Evolutionary conservation across 2,113 vertebrate genomes (phyloP).

Genomic region (Acanthochromis polyacanthus): DNA sequence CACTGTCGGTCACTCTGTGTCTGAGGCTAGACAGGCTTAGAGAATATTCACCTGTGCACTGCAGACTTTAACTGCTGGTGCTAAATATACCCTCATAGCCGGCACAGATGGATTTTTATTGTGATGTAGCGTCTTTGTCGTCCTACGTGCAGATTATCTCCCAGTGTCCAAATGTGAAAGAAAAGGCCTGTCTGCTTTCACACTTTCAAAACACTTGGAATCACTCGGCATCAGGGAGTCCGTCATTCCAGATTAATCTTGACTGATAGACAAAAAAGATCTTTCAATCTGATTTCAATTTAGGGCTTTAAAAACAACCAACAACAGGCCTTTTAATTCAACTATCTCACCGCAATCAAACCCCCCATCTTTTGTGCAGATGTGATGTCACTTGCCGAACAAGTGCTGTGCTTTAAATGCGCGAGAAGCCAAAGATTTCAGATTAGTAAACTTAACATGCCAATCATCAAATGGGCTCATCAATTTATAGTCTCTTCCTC

Average conservation of each 20-base stretch:
- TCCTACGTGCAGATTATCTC: conserved; percentile 1
- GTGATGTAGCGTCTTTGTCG: conserved; percentile 16
- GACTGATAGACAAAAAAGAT: conserved; percentile 11
- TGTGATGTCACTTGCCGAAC: conserved; percentile 45
- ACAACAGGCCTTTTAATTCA: conserved; percentile 52
- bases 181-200: background rate
- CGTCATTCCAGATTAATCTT: conserved; percentile 18
- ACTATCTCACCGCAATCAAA: conserved; percentile 31
- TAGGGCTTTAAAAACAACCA: conserved; percentile 58
- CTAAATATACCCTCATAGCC: conserved; percentile 60
- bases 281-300: conserved; percentile 57
- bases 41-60: conserved; percentile 64
- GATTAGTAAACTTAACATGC: conserved; percentile 53
- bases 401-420: conserved; percentile 36
- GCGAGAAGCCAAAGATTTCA: conserved; percentile 52
- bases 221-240: conserved; percentile 3
- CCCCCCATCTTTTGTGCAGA: conserved; percentile 72
- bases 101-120: conserved; percentile 26
- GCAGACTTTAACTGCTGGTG: conserved; percentile 62
- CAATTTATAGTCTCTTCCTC: conserved; percentile 39
- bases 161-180: background rate
- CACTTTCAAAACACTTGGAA: conserved; percentile 14
- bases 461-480: conserved; percentile 37
- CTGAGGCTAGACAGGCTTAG: conserved; percentile 65
- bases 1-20: conserved; percentile 79